Percentiles rank a stretch among this genome's conserved stretches.
phyloP scores from a whole-genome alignment of 2,888 invertebrate genomes.

The Parnassius mnemosyne region DNA sequence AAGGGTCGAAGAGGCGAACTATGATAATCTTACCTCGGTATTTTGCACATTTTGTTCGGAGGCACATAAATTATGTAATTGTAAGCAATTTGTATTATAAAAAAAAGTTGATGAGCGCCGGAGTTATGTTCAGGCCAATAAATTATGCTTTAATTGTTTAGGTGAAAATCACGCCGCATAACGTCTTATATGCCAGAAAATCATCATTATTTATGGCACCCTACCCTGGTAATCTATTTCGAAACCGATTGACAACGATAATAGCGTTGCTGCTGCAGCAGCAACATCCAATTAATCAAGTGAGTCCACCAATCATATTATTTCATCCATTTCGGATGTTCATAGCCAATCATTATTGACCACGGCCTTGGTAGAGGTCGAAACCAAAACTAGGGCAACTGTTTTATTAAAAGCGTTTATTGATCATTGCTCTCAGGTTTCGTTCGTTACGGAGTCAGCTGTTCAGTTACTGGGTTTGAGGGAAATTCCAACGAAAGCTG shows the following conservation, averaged over 20 bases:
- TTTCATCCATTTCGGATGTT: no score
- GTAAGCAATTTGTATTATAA: slow-evolving; percentile 33
- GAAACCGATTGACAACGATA: no score
- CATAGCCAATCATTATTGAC: no score
- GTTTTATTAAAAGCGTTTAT: no score
- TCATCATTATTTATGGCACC: background rate
- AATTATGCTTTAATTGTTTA: slow-evolving; percentile 36
- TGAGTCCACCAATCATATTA: no score
- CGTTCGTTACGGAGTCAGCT: slow-evolving; percentile 33
- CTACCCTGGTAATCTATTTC: no score
- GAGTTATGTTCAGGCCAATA: slow-evolving; percentile 29
- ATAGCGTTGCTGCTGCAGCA: no score
- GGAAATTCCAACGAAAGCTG: slow-evolving; percentile 13
- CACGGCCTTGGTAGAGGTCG: no score
- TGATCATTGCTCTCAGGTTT: slow-evolving; percentile 35
- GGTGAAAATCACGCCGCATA: slow-evolving; percentile 31
- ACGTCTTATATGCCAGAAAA: slow-evolving; percentile 30
- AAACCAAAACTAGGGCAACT: no score
- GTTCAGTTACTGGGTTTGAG: slow-evolving; percentile 28
- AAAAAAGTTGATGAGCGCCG: slow-evolving; percentile 25
- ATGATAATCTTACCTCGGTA: background rate
- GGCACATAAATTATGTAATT: slow-evolving; percentile 31
- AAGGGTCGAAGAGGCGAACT: no score
- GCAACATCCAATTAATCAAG: no score
- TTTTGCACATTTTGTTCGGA: slow-evolving; percentile 33